Conservation (phyloP, 92 coral and sea anemone species). For the Phenganax marumi region DNA sequence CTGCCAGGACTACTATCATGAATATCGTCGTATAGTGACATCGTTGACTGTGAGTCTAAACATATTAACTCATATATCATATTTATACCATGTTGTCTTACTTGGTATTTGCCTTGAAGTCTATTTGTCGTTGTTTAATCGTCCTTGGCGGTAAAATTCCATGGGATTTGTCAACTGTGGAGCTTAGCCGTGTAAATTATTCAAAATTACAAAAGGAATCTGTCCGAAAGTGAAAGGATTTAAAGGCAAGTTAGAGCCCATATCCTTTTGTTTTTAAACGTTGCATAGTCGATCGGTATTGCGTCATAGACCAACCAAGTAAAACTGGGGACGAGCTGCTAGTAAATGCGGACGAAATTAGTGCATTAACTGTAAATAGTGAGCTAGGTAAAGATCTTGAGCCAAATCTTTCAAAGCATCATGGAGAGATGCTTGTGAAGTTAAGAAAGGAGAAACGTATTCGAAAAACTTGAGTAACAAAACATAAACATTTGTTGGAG, state of each 20-base stretch:
- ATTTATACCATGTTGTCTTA: too few species aligned
- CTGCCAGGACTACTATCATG: background rate
- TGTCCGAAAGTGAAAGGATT: background rate
- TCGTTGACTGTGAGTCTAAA: too few species aligned
- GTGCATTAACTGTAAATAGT: background rate
- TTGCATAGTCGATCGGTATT: too few species aligned
- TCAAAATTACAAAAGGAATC: background rate
- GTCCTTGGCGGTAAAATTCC: too few species aligned
- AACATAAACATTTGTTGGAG: background rate
- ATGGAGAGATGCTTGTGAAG: background rate
- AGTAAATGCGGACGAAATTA: background rate
- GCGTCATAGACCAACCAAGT: too few species aligned
- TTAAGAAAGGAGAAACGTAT: background rate
- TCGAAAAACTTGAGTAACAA: slow-evolving; percentile 8
- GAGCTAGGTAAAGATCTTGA: background rate
- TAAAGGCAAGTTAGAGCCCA: too few species aligned
- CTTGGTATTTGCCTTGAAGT: too few species aligned
- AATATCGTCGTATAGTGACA: background rate
- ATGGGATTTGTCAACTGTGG: too few species aligned
- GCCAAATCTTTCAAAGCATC: background rate
- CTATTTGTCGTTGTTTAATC: too few species aligned
- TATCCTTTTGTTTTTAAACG: too few species aligned
- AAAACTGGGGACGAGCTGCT: background rate
- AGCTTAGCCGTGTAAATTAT: too few species aligned
- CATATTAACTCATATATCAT: too few species aligned